A percentile compares a stretch with the other conserved stretches of the same genome.
Evolutionary conservation across 2,888 invertebrate genomes (phyloP).

Genomic region (Brachycybe producta): DNA sequence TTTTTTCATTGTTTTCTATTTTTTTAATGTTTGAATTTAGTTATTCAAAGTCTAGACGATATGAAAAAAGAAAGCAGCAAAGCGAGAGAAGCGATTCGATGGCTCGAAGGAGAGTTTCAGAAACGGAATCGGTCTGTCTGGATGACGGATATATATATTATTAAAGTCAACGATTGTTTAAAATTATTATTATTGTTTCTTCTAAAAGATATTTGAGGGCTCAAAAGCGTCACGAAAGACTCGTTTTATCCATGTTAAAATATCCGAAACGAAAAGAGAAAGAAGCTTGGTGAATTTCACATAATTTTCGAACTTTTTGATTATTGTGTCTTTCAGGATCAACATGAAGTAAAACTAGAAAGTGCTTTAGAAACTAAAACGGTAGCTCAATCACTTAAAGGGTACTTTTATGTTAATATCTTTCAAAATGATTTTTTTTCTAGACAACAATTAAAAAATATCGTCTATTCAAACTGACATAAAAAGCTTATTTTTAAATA

Average conservation of each 20-base stretch:
- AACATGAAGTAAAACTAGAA: too few species aligned
- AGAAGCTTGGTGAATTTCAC: conserved; percentile 25
- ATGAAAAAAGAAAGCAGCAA: conserved; percentile 69
- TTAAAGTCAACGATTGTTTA: neutral
- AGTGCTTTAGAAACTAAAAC: too few species aligned
- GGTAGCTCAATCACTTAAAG: too few species aligned
- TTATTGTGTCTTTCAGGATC: too few species aligned
- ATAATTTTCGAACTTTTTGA: too few species aligned
- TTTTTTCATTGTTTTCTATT: conserved; percentile 46
- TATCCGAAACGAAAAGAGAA: conserved; percentile 64
- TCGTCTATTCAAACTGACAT: too few species aligned
- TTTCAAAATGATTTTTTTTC: neutral
- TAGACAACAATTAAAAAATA: neutral
- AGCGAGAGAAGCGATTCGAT: conserved; percentile 82
- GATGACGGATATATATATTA: neutral
- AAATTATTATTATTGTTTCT: neutral
- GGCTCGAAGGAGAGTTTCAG: conserved; percentile 76
- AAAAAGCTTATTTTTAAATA: too few species aligned
- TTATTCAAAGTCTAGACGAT: conserved; percentile 75
- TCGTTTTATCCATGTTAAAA: conserved; percentile 55
- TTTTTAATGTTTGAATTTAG: conserved; percentile 78
- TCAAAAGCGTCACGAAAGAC: conserved; percentile 68
- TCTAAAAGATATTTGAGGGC: conserved; percentile 41
- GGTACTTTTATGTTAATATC: too few species aligned
- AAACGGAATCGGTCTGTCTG: conserved; percentile 68